Base-by-base conservation (phyloP, 2,797 vertebrate species). In the Molothrus aeneus region DNA sequence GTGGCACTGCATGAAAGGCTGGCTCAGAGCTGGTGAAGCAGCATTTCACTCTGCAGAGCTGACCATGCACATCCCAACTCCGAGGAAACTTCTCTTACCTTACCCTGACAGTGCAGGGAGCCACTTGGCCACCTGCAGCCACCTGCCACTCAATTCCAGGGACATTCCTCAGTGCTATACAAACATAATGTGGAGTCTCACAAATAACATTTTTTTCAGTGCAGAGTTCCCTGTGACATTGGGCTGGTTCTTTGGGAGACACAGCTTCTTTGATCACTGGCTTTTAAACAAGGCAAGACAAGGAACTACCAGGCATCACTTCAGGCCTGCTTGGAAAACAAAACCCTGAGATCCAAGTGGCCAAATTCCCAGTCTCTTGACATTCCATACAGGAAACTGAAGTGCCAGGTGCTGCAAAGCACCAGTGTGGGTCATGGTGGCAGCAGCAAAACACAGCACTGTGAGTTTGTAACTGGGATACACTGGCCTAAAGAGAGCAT, bases 161-260 rank as follows among this genome's bases (percentile, higher is more conserved):
- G 61, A 61, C 40, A 60, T 11, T 72, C 70, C 66, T 69, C 31
- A 17, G 5, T 3, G 1, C 20, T 36, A 17, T 0, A 0, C 34
- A 77, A 82, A 43, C 7, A 5, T 20, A 57, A 57, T 0, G 0
- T 4, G 4, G 40, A 29, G 14, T 56, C 29, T 65, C 51, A 59
- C 17, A 65, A 60, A 31, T 14, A 17, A 42, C 13, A 28, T 73
- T 63, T 31, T 31, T 26, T 51, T 20, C 20, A 53, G 4, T 28
- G 36, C 40, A 29, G 7, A 11, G 13, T 56, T 40, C 47, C 25
- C 60, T 24, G 13, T 48, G 22, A 32, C 45, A 14, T 0, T 20
- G 21, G 17, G 14, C 31, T 78, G 34, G 28, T 10, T 78, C 75
- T 61, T n/a, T 68, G 54, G 59, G 78, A 78, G 20, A 60, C 20